Base-by-base conservation (phyloP, 2,797 vertebrate species). In the Brotula barbata region DNA sequence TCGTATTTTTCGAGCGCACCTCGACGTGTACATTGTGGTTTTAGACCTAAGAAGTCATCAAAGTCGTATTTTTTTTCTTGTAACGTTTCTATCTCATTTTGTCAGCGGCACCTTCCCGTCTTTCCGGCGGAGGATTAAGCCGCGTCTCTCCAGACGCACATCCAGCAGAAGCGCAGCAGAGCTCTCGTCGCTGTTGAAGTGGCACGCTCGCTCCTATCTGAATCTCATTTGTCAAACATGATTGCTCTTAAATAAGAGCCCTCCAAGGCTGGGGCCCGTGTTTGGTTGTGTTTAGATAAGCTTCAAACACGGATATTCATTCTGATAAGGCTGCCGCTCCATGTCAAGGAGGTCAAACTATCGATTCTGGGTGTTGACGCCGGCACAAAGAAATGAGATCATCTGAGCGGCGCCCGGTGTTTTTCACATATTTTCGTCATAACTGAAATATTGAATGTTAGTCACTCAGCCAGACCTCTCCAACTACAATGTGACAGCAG, bases 171-270 rank as follows among this genome's bases (percentile, higher is more conserved):
- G 75, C 62, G 55, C 52, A 63, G 57, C 52, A 3, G 51, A 20
- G 58, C 74, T 71, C 64, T 72, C 11, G 64, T 75, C 73, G 51
- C 59, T 59, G 75, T 64, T 76, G 63, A 74, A 84, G 87, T 80
- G 68, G 60, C 39, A 11, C 37, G 79, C 75, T 82, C 63, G 41
- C 69, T 79, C 50, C 71, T 66, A 74, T 86, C 83, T 67, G 82
- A 79, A 77, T 85, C 79, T 77, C 82, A 87, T 90, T 89, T 88
- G 78, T 88, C 75, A 82, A 81, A 85, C 75, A 78, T 60, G 75
- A 88, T 84, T 87, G 85, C 77, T 60, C 84, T 84, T 87, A 72
- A 80, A 84, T 69, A 78, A 82, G 84, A 76, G 33, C 60, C 50
- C 78, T 72, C 63, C 11, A 41, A 68, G 61, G 71, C 37, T 5